Percentiles rank a stretch among this genome's conserved stretches.
phyloP scores from a whole-genome alignment of 2,797 vertebrate genomes.

The Danio choprae region DNA sequence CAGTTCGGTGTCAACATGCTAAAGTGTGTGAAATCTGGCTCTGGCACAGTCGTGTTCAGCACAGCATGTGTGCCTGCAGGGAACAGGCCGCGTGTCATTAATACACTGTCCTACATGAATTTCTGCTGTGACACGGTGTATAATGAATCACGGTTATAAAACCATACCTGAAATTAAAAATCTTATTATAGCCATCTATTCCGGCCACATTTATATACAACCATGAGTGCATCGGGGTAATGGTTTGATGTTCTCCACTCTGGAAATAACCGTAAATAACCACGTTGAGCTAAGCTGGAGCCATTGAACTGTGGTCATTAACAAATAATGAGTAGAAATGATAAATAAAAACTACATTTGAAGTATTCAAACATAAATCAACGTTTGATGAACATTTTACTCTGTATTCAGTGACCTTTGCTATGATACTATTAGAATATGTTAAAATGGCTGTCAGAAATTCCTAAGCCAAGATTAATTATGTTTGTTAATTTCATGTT shows the following conservation, averaged over 20 bases:
- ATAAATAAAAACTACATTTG: slow-evolving; percentile 22
- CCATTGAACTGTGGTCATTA: not conserved
- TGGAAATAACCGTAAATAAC: slow-evolving; percentile 27
- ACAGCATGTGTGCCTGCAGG: slow-evolving; percentile 39
- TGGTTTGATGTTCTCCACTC: slow-evolving; percentile 15
- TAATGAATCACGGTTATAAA: slow-evolving; percentile 51
- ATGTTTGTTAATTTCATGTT: too few species aligned
- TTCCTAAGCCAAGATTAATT: not conserved
- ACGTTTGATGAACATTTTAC: slow-evolving; percentile 2
- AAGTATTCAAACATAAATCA: slow-evolving; percentile 2
- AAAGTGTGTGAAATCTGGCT: slow-evolving; percentile 19
- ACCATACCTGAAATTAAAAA: slow-evolving; percentile 53
- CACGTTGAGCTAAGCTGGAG: not conserved
- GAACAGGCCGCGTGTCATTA: slow-evolving; percentile 33
- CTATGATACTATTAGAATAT: not conserved
- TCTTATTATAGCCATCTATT: slow-evolving; percentile 54
- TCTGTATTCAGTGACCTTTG: slow-evolving; percentile 4
- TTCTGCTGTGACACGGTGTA: slow-evolving; percentile 23
- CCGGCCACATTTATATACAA: slow-evolving; percentile 45
- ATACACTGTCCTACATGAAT: slow-evolving; percentile 45
- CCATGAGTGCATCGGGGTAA: slow-evolving; percentile 20
- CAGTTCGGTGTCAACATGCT: slow-evolving; percentile 27
- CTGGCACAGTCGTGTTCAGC: not conserved
- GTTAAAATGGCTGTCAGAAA: not conserved
- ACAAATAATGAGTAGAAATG: slow-evolving; percentile 23